Base-by-base conservation (phyloP, 2,797 vertebrate genomes). In the Enteromius argenteus region DNA sequence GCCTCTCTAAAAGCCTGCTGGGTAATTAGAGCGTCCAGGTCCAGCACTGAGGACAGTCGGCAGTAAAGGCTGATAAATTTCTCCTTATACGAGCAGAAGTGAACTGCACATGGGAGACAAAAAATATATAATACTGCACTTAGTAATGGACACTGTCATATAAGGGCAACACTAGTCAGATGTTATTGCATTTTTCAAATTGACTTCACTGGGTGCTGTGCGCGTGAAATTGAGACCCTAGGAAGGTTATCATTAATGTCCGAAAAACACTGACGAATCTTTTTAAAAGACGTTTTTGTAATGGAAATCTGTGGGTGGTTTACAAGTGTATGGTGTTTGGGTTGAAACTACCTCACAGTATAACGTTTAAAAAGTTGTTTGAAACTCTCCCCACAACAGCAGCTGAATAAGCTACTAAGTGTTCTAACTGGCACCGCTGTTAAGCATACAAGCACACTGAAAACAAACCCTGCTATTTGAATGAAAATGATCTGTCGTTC, bases 11-110 rank as follows among this genome's bases (percentile, higher is more conserved):
- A 91, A 89, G 96, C 96, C 90, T 99, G 98, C 94, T 99, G 98
- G 92, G 96, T 97, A 93, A 98, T 97, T 90, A 99, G 96, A 85
- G 96, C 95, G 83, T 99, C 97, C 93, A 99, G 94, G 92, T 99
- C 98, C 88, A 98, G 92, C 85, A 99, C 96, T 79, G 97, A 97
- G 91, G 98, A 99, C 91, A 99, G 96, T 68, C 97, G 96, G 91
- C 98, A 98, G 96, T 98, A 99, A 87, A 98, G 95, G 86, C 95
- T 95, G 95, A 99, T 97, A 93, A 98, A 98, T 93, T 96, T 97
- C 92, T 99, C 97, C 87, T 96, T 98, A 94, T 98, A 99, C 86
- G 95, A 95, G 93, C 96, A 97, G 95, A 99, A 98, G 93, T 99
- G 98, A 91, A 96, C 98, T 99, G 93, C 85, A 93, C 42, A 71